Conservation (phyloP, 2,797 vertebrate species). For the Apodemus agrarius region DNA sequence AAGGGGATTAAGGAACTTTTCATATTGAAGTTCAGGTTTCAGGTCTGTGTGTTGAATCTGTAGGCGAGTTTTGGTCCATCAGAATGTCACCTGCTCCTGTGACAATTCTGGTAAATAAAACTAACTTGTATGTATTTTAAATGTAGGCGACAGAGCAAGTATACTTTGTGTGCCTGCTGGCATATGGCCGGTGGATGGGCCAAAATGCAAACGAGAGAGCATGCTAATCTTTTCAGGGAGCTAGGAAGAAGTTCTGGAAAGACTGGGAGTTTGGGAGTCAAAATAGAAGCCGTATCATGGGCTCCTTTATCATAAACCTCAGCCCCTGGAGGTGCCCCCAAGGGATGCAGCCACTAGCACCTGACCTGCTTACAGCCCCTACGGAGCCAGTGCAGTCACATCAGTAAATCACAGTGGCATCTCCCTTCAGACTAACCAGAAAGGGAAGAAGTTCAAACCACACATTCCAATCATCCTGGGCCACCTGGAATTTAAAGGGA, state of each 20-base stretch:
- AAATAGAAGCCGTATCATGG: neutral
- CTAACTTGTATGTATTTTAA: neutral
- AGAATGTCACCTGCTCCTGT: neutral
- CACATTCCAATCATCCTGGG: slow-evolving; percentile 56
- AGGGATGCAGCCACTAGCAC: neutral
- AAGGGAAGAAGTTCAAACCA: slow-evolving; percentile 18
- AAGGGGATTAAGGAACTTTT: neutral
- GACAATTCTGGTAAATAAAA: neutral
- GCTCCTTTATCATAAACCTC: neutral
- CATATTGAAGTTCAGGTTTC: neutral
- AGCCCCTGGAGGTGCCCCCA: neutral
- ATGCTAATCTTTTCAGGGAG: neutral
- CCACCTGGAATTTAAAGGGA: slow-evolving; percentile 61
- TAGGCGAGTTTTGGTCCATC: neutral
- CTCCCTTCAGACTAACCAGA: slow-evolving; percentile 26
- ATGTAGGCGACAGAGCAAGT: neutral
- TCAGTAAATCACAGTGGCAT: slow-evolving; percentile 63
- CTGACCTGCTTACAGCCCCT: slow-evolving; percentile 1
- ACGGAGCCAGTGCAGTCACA: neutral
- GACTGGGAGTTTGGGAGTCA: neutral
- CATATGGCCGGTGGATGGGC: neutral
- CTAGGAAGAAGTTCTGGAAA: neutral
- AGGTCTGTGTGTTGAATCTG: neutral
- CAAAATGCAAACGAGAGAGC: neutral
- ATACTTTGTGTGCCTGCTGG: rapidly evolving